Conservation (phyloP, 2,113 vertebrate genomes). For the Clarias batrachus region DNA sequence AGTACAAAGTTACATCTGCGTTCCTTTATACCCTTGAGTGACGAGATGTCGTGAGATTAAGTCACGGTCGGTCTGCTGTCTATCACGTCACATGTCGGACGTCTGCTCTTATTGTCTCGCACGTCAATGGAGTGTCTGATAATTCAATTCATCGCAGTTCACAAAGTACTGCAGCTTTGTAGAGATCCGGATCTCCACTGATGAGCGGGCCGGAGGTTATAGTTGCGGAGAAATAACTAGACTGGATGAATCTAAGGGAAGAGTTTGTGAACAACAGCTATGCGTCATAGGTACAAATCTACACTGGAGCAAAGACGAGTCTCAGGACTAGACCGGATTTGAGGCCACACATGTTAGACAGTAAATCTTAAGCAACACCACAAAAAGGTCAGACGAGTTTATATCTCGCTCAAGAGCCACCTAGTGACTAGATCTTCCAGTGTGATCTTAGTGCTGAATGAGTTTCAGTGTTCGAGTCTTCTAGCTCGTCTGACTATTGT, state of each 20-base stretch:
- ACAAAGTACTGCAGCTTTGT: background rate
- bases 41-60: background rate
- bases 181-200: background rate
- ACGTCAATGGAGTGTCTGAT: background rate
- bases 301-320: background rate
- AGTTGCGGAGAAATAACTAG: background rate
- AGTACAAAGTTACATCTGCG: background rate
- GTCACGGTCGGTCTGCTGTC: background rate
- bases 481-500: constrained; percentile 1
- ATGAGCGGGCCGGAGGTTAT: background rate
- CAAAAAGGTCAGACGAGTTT: background rate
- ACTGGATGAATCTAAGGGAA: background rate
- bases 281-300: background rate
- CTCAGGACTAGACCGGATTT: background rate
- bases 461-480: background rate
- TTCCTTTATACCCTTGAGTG: background rate
- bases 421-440: background rate
- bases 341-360: too few species aligned
- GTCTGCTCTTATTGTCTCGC: background rate
- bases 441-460: background rate
- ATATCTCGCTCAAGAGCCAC: background rate
- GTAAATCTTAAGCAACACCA: background rate
- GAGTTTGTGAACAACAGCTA: background rate
- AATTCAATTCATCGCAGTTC: background rate
- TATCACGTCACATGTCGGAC: background rate